phyloP scores from a whole-genome alignment of 2,113 vertebrate genomes.

The Vidua chalybeata region DNA sequence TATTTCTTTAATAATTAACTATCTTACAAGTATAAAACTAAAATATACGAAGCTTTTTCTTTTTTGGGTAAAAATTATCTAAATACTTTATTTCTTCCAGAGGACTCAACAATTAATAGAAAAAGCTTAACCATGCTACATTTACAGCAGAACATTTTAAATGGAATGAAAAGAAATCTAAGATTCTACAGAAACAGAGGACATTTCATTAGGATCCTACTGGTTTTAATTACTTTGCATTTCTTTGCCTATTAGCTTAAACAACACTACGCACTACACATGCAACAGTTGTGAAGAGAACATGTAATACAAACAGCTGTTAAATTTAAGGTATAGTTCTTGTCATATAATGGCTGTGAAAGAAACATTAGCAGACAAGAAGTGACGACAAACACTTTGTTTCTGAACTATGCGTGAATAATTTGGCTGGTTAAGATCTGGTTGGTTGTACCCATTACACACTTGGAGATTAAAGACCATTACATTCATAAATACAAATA shows the following conservation, averaged over 20 bases:
- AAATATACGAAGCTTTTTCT: neutral
- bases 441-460: neutral
- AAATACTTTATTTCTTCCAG: neutral
- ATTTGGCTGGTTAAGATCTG: neutral
- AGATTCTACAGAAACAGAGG: neutral
- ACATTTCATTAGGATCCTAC: neutral
- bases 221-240: neutral
- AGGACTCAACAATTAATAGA: neutral
- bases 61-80: neutral
- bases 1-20: neutral
- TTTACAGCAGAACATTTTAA: neutral
- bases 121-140: neutral
- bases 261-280: rapidly evolving
- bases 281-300: neutral
- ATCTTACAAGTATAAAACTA: neutral
- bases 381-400: neutral
- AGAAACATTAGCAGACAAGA: neutral
- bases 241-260: neutral
- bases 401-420: neutral
- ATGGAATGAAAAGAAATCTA: neutral
- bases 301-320: neutral
- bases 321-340: neutral
- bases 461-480: neutral
- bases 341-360: neutral
- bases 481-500: rapidly evolving